phyloP scores from a whole-genome alignment of 2,888 invertebrate species.

The Gonocerus acuteangulatus region DNA sequence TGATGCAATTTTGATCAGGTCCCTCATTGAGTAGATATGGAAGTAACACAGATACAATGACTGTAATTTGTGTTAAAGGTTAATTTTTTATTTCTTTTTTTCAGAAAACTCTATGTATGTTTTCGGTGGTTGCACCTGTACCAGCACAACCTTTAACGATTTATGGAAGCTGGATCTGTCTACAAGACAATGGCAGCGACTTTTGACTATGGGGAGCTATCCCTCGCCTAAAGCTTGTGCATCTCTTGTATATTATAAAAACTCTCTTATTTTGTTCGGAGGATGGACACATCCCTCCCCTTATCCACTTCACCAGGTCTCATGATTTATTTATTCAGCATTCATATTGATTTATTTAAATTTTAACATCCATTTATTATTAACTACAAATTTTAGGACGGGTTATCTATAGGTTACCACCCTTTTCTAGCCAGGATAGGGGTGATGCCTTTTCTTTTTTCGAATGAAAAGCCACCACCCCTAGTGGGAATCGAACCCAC shows the following conservation, averaged over 20 bases:
- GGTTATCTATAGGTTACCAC: no score
- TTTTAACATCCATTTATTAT: no score
- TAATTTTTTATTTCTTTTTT: conserved; percentile 20
- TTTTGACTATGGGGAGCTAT: conserved; percentile 75
- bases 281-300: conserved; percentile 91
- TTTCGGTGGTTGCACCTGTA: conserved; percentile 91
- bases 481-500: no score
- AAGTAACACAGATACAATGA: no score
- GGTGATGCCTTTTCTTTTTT: no score
- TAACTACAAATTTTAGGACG: no score
- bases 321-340: neutral
- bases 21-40: no score
- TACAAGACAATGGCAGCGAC: conserved; percentile 74
- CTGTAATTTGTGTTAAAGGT: no score
- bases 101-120: conserved; percentile 77
- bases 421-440: no score
- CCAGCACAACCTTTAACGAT: conserved; percentile 93
- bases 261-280: conserved; percentile 79
- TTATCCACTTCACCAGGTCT: conserved; percentile 70
- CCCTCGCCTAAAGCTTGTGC: conserved; percentile 95
- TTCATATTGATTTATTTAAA: no score
- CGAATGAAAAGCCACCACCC: no score
- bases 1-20: no score
- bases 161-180: conserved; percentile 89
- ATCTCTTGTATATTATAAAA: conserved; percentile 78